phyloP scores from a whole-genome alignment of 2,888 invertebrate species.

The Agrotis puta region DNA sequence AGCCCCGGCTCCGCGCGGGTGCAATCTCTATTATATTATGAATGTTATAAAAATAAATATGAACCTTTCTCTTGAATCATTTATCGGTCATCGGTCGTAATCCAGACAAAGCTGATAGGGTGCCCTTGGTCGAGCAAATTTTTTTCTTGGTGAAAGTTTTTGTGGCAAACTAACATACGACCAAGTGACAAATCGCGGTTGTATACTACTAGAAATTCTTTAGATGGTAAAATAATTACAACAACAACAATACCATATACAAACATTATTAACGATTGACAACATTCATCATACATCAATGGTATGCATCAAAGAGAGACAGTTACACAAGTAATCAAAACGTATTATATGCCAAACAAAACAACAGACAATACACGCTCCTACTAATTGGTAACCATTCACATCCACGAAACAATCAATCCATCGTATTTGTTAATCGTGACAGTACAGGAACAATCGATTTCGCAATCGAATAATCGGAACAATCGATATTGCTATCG shows the following conservation, averaged over 20 bases:
- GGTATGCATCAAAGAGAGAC: constrained; percentile 4
- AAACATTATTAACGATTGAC: neutral
- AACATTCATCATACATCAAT: constrained; percentile 8
- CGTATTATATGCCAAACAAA: constrained; percentile 33
- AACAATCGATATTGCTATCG: constrained; percentile 17
- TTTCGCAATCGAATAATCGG: constrained; percentile 46
- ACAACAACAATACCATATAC: neutral
- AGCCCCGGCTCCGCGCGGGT: too few relatives aligned
- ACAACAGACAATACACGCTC: constrained; percentile 45
- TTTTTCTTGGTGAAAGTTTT: too few relatives aligned
- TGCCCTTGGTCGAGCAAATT: too few relatives aligned
- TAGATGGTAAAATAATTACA: neutral
- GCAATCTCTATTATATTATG: too few relatives aligned
- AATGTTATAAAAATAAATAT: too few relatives aligned
- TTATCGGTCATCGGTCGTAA: too few relatives aligned
- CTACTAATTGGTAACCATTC: constrained; percentile 59
- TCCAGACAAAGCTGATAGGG: too few relatives aligned
- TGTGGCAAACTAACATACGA: too few relatives aligned
- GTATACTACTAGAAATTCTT: too few relatives aligned
- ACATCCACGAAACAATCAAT: constrained; percentile 59
- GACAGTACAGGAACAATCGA: constrained; percentile 64
- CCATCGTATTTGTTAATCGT: constrained; percentile 58
- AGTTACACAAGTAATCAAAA: constrained; percentile 4
- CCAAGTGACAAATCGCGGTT: too few relatives aligned
- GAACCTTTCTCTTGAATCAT: too few relatives aligned